A percentile compares a stretch with the other conserved stretches of the same genome.
These are phyloP conservation scores for Dasysyrphus tricinctus DNA, from an alignment of 2,888 invertebrate species.

Conservation along the genomic window DNA sequence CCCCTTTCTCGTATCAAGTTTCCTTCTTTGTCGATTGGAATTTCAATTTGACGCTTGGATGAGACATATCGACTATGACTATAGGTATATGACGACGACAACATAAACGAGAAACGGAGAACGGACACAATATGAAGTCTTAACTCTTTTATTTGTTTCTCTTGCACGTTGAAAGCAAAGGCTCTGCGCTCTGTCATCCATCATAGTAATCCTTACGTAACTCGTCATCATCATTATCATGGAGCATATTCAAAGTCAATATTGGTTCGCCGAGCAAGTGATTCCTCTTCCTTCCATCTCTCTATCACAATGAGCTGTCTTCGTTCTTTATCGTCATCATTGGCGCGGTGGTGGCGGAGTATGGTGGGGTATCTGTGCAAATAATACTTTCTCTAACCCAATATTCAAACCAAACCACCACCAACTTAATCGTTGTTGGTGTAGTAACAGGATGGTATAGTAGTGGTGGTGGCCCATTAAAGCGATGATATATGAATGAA, in stretches of 20 bases:
- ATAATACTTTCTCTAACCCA: constrained; percentile 37
- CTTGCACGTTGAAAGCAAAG: constrained; percentile 27
- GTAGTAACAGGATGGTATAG: background rate
- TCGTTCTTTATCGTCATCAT: constrained; percentile 13
- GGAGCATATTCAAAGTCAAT: constrained; percentile 74
- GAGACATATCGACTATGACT: constrained; percentile 7
- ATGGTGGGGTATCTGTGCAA: constrained; percentile 32
- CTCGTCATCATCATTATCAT: constrained; percentile 68
- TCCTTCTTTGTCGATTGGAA: constrained; percentile 57
- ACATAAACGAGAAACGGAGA: background rate
- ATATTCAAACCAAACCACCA: background rate
- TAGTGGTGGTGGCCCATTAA: constrained; percentile 57
- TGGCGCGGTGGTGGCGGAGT: background rate
- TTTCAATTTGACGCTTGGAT: constrained; percentile 65
- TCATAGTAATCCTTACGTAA: constrained; percentile 68
- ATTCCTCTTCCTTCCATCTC: constrained; percentile 15
- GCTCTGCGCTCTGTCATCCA: constrained; percentile 57
- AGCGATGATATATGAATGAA: constrained; percentile 66
- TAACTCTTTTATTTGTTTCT: constrained; percentile 45
- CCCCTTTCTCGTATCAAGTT: constrained; percentile 34
- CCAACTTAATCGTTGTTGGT: constrained; percentile 31
- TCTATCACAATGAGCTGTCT: background rate
- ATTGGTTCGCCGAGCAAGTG: constrained; percentile 57
- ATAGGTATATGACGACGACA: background rate
- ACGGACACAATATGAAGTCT: constrained; percentile 36